These are phyloP conservation scores for Augochlora pura DNA, from an alignment of 1,140 invertebrate genomes.

Conservation along the genomic window DNA sequence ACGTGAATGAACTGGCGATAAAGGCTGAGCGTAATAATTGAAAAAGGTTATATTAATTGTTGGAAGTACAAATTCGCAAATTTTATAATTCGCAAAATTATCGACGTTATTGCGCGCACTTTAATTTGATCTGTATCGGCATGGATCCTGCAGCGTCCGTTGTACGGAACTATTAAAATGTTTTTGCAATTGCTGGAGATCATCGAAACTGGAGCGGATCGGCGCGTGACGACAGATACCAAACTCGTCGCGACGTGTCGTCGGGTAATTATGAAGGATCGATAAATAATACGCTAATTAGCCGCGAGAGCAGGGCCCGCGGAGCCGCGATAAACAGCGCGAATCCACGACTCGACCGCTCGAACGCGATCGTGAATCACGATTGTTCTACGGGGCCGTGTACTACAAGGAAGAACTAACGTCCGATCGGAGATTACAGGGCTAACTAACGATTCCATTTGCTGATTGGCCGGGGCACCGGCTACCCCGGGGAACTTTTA, in stretches of 20 bases:
- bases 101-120: no score
- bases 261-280: constrained; percentile 13
- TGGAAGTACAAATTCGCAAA: no score
- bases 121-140: no score
- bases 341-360: constrained; percentile 3
- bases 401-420: constrained; percentile 55
- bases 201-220: no score
- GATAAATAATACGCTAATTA: constrained; percentile 54
- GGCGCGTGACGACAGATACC: no score
- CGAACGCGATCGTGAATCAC: constrained; percentile 50
- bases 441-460: constrained; percentile 61
- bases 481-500: constrained; percentile 40
- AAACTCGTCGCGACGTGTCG: neutral
- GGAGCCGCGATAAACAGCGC: constrained; percentile 32
- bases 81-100: no score
- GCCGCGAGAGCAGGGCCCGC: neutral
- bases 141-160: no score
- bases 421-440: constrained; percentile 52
- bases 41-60: no score
- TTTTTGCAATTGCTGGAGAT: no score
- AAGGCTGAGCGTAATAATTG: no score
- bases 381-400: constrained; percentile 41
- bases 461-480: constrained; percentile 41
- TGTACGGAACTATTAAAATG: no score
- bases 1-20: no score